Evolutionary conservation across 2,888 invertebrate genomes (phyloP), one percentile per base, ranked within the genome.

Genomic region (Cephus pulcher): DNA sequence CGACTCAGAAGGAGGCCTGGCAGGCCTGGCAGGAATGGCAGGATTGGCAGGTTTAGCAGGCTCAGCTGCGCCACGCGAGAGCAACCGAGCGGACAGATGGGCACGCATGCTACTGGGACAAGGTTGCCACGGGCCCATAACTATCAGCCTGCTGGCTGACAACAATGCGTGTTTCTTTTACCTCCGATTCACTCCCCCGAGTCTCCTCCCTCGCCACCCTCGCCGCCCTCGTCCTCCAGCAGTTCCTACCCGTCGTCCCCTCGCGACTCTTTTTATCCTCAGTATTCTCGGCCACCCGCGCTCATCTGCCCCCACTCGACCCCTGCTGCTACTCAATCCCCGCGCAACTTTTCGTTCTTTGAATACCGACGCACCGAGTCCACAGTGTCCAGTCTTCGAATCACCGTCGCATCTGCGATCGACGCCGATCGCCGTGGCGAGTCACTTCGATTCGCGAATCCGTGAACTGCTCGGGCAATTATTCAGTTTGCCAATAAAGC

Each of bases 91-190:
- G 74, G 75, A 78, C 78, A 34, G 76, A 78, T 80, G 80, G 81
- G 80, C 82, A 83, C 81, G 84, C 85, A 83, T 84, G 88, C 86
- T 88, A 90, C 89, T 90, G 90, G 90, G 90, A 90, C 90, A 90
- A 90, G 90, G 90, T 89, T 90, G 89, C 86, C 88, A 81, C 86
- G 85, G 89, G 85, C 87, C 89, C 89, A 90, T 90, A 89, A 89
- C 89, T 89, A 89, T 90, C 88, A 85, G 81, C 81, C 86, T 86
- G 40, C 15, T 40, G 87, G 87, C 88, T 88, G 83, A 88, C 86
- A 89, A 89, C 88, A 89, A 90, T 90, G 88, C 88, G 85, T 85
- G 86, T 86, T 86, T 86, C 85, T 87, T 87, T 87, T 87, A 78
- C 84, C 82, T 82, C 82, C 78, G 82, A 85, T 85, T 86, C 80